Base-by-base conservation (phyloP, 2,113 vertebrate species). In the Hippolais icterina region DNA sequence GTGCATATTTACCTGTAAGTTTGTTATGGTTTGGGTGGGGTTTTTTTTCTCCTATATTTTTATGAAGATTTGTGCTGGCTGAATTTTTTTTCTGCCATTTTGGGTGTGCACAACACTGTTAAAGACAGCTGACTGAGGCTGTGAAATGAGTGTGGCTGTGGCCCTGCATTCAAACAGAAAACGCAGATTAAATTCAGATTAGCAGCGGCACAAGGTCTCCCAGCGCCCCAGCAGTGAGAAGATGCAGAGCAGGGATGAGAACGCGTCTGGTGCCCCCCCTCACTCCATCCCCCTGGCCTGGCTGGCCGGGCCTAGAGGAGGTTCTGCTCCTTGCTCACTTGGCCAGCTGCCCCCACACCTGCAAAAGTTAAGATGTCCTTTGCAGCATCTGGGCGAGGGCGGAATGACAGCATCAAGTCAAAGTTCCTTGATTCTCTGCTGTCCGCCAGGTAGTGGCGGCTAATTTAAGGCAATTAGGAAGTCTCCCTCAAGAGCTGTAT, bases 201-300 rank as follows among this genome's bases (percentile, higher is more conserved):
- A 69, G 44, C n/a, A 39, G 64, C 0, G 0, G 14, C 0, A 9
- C 52, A 6, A 53, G 18, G 17, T 49, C 44, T 59, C 0, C 31
- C 44, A 8, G 61, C 6, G 70, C 31, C 52, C 17, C 39, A 27
- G 66, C 31, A 83, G 57, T 4, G 42, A 65, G 39, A 4, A 3
- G 79, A n/a, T 49, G 41, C 49, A 15, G 53, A 77, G 44, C 77
- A 53, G 28, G 35, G 44, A 29, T 56, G 63, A 13, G 41, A 46
- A 39, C 0, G 0, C 0, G 1, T 17, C 64, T 77, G 72, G 3
- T 61, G 68, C 18, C 18, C 19, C 28, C 42, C 54, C 76, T 74
- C 39, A 6, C 25, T 12, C 9, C 8, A 24, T 39, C 27, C 21
- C 21, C 13, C 25, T 5, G 22, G 10, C 57, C 61, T 23, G 41